phyloP scores from a whole-genome alignment of 1,140 invertebrate species.

The Orius insidiosus region DNA sequence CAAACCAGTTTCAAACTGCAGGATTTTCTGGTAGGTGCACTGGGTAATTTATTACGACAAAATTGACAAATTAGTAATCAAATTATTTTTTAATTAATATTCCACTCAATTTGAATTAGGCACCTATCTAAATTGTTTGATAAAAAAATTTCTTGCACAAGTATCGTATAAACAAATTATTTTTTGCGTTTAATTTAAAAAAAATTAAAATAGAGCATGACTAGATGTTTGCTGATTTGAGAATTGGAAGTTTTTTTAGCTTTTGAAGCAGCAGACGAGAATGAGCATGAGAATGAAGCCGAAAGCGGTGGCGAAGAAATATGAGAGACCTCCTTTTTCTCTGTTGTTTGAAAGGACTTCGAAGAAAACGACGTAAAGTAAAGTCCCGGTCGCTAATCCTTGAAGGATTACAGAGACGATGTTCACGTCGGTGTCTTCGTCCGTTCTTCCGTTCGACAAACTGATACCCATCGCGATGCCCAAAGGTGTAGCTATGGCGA shows the following conservation, averaged over 20 bases:
- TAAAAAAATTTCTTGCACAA: no score
- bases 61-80: no score
- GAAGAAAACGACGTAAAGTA: conserved; percentile 33
- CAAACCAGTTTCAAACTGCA: no score
- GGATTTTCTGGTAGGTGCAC: no score
- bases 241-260: neutral
- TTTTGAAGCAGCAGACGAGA: conserved; percentile 34
- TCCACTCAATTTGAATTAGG: no score
- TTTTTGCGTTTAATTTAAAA: no score
- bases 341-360: conserved; percentile 28
- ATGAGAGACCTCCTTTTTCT: conserved; percentile 30
- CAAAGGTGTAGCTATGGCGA: conserved; percentile 33
- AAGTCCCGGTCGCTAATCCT: conserved; percentile 29
- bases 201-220: no score
- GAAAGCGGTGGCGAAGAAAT: conserved; percentile 46
- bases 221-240: no score
- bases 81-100: no score
- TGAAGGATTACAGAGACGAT: conserved; percentile 23
- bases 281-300: conserved; percentile 63
- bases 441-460: neutral
- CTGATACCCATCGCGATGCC: neutral
- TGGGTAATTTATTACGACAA: no score
- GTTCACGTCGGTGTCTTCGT: neutral
- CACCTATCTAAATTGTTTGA: no score
- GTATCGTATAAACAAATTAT: no score